Evolutionary conservation across 92 coral and sea anemone species (phyloP).

Genomic region (Desmophyllum pertusum): DNA sequence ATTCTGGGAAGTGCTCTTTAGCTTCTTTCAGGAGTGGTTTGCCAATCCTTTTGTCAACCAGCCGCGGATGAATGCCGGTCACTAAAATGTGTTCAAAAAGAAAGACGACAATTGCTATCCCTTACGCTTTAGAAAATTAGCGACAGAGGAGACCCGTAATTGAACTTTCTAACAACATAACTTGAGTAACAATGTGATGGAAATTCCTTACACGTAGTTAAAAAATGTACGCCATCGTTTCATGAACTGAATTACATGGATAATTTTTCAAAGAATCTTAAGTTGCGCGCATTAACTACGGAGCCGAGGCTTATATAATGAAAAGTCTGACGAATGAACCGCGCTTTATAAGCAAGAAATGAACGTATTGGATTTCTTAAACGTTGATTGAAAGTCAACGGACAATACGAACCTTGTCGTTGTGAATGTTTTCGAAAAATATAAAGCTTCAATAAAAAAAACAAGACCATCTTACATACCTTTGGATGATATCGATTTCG

Average conservation of each 20-base stretch:
- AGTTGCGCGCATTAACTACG: too few species aligned
- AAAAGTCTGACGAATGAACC: not conserved
- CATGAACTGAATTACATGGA: too few species aligned
- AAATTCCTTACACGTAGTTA: too few species aligned
- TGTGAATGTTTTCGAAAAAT: not conserved
- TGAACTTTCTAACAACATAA: too few species aligned
- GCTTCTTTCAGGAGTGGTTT: constrained; percentile 79
- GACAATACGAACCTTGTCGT: not conserved
- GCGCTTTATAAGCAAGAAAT: not conserved
- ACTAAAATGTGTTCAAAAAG: constrained; percentile 38
- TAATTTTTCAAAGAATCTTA: too few species aligned
- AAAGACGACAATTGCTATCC: too few species aligned
- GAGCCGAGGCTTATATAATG: too few species aligned
- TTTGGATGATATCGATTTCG: constrained; percentile 59
- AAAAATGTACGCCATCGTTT: too few species aligned
- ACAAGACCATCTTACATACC: constrained; percentile 30
- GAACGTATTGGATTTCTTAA: too few species aligned
- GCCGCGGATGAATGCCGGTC: constrained; percentile 90
- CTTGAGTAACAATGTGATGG: too few species aligned
- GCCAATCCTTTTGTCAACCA: constrained; percentile 73
- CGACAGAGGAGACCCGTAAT: too few species aligned
- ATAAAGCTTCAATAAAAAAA: not conserved
- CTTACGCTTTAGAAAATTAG: too few species aligned
- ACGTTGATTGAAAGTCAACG: not conserved
- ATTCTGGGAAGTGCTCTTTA: constrained; percentile 86